Evolutionary conservation across 2,113 vertebrate genomes (phyloP).

Genomic region (Cepphus grylle): DNA sequence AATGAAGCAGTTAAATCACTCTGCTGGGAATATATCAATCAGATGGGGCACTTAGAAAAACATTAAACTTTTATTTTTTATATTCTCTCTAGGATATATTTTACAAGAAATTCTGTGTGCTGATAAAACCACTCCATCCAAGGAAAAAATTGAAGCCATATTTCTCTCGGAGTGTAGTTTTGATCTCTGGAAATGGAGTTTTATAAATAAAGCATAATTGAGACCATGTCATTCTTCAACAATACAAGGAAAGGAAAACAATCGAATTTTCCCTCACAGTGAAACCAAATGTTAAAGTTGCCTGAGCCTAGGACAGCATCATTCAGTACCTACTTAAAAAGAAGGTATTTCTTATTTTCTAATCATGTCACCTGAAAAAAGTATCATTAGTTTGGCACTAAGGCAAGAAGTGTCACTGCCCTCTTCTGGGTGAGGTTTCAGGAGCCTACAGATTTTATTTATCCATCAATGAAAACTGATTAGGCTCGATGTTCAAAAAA

Average conservation of each 20-base stretch:
- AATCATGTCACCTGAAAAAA: not conserved
- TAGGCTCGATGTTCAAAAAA: not conserved
- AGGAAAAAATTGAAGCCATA: slow-evolving; percentile 12
- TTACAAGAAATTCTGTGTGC: not conserved
- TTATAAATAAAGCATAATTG: slow-evolving; percentile 18
- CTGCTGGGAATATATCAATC: not conserved
- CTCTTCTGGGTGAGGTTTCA: not conserved
- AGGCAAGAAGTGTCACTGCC: not conserved
- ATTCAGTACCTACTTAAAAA: not conserved
- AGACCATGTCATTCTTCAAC: not conserved
- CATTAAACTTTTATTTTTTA: not conserved
- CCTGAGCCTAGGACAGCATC: not conserved
- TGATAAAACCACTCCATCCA: not conserved
- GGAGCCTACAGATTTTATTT: not conserved
- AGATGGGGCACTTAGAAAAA: not conserved
- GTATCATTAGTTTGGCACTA: not conserved
- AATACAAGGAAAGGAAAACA: not conserved
- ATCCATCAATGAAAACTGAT: not conserved
- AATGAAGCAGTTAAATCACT: not conserved
- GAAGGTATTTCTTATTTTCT: not conserved
- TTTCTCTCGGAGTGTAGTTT: not conserved
- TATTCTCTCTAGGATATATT: not conserved
- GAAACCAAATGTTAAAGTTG: not conserved
- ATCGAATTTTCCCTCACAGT: not conserved
- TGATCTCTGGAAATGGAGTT: not conserved